phyloP scores from a whole-genome alignment of 2,113 vertebrate genomes.

The Chroicocephalus ridibundus region DNA sequence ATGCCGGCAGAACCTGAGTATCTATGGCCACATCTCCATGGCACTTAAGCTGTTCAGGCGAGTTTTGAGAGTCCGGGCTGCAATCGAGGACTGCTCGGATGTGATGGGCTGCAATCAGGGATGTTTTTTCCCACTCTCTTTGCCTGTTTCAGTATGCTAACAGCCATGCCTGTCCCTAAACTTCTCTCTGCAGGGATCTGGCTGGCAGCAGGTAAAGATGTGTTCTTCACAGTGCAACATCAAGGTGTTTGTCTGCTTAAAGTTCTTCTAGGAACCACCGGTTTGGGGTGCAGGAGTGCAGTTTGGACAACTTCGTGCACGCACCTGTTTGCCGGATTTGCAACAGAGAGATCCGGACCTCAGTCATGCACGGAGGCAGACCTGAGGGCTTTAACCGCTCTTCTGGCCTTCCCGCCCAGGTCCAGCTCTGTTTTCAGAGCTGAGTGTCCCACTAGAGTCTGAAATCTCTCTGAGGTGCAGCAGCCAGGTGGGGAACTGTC shows the following conservation, averaged over 20 bases:
- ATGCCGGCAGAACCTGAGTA: fast-evolving
- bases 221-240: not conserved
- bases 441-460: not conserved
- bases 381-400: not conserved
- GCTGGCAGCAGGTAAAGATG: not conserved
- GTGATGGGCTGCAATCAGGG: not conserved
- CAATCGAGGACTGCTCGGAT: not conserved
- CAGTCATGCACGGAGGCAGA: not conserved
- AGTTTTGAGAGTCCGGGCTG: not conserved
- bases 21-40: not conserved
- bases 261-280: not conserved
- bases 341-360: not conserved
- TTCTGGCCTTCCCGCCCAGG: not conserved
- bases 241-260: not conserved
- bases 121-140: not conserved
- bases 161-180: not conserved
- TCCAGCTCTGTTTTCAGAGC: not conserved
- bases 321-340: not conserved
- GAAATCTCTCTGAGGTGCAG: not conserved
- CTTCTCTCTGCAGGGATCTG: not conserved
- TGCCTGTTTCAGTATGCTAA: not conserved
- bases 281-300: not conserved
- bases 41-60: not conserved
- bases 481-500: fast-evolving
- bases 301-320: not conserved